phyloP scores from a whole-genome alignment of 2,888 invertebrate species.

The Torymus aiolomorphi region DNA sequence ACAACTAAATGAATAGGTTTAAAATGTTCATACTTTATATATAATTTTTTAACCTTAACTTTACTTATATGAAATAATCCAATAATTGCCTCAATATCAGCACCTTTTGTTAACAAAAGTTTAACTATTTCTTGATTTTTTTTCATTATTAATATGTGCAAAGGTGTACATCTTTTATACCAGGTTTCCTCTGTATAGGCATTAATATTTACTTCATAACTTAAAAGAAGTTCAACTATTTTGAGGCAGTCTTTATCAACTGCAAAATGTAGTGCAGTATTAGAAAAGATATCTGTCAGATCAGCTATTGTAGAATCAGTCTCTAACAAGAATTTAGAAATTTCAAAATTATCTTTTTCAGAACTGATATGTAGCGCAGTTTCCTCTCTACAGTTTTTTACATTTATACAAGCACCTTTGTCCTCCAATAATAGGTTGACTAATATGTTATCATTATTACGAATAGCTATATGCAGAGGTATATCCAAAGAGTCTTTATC shows the following conservation, averaged over 20 bases:
- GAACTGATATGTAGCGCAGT: slow-evolving; percentile 41
- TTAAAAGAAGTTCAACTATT: slow-evolving; percentile 9
- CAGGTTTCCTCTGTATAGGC: background rate
- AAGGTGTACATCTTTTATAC: slow-evolving; percentile 26
- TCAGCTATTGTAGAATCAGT: background rate
- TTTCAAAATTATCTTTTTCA: slow-evolving; percentile 8
- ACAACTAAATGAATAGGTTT: slow-evolving; percentile 42
- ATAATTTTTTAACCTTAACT: background rate
- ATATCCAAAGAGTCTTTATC: slow-evolving; percentile 3
- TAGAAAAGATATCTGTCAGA: slow-evolving; percentile 7
- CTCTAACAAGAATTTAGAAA: slow-evolving; percentile 31
- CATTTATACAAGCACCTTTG: slow-evolving; percentile 37
- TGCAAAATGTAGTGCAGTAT: slow-evolving; percentile 46
- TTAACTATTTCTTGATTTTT: slow-evolving; percentile 21
- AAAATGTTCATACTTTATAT: slow-evolving; percentile 14
- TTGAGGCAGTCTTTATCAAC: slow-evolving; percentile 21
- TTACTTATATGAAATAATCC: background rate
- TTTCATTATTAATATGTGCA: slow-evolving; percentile 24
- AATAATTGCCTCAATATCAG: slow-evolving; percentile 16
- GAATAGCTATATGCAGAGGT: slow-evolving; percentile 43
- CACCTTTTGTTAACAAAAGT: slow-evolving; percentile 22
- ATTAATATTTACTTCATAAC: slow-evolving; percentile 10
- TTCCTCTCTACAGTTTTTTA: slow-evolving; percentile 17
- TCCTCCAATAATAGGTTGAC: slow-evolving; percentile 3
- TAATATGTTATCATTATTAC: background rate